A percentile compares a stretch with the other conserved stretches of the same genome.
phyloP scores from a whole-genome alignment of 1,140 invertebrate genomes.

The Batillaria attramentaria region DNA sequence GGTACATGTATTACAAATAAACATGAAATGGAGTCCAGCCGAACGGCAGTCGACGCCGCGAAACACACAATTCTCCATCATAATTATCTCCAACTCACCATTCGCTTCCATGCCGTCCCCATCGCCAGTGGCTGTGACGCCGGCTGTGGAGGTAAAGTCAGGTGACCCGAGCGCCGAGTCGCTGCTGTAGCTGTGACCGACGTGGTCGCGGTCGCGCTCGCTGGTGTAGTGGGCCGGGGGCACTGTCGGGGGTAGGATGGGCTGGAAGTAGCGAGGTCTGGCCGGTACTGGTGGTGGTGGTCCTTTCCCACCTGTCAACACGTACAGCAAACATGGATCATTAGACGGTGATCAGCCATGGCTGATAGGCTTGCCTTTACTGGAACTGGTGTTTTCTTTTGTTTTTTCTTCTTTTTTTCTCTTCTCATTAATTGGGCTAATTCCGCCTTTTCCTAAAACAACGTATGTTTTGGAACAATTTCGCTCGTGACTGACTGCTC shows the following conservation, averaged over 20 bases:
- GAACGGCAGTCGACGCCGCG: too few species aligned
- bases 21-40: too few species aligned
- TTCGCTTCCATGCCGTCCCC: conserved; percentile 26
- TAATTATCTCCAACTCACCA: too few species aligned
- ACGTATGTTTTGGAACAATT: not conserved
- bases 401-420: not conserved
- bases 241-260: conserved; percentile 31
- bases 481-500: too few species aligned
- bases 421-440: not conserved
- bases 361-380: not conserved
- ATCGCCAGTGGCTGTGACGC: conserved; percentile 43
- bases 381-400: not conserved
- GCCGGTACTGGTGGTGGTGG: conserved; percentile 36
- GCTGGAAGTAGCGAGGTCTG: conserved; percentile 43
- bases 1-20: too few species aligned
- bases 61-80: too few species aligned
- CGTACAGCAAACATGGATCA: not conserved
- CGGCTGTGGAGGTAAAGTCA: conserved; percentile 45
- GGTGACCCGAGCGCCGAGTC: conserved; percentile 63
- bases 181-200: conserved; percentile 52
- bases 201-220: conserved; percentile 48
- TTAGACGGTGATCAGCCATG: too few species aligned
- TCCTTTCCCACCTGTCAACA: conserved; percentile 17
- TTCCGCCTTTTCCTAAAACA: not conserved
- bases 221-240: conserved; percentile 34